Evolutionary conservation across 2,797 vertebrate species (phyloP), one percentile per base, ranked within the genome.

Genomic region (Gymnoscopelus microlampas): DNA sequence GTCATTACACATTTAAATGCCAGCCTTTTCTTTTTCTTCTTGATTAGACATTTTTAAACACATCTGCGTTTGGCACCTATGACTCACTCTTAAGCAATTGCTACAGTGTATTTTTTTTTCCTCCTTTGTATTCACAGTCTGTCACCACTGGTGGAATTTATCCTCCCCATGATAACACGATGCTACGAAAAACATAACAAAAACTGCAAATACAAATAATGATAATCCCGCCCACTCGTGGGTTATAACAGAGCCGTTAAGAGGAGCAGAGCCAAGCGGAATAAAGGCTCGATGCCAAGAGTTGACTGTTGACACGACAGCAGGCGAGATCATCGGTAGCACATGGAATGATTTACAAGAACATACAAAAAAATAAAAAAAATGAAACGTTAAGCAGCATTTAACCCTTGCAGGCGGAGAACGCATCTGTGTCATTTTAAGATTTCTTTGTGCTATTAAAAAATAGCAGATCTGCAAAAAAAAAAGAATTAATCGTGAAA

Each of bases 101-200:
- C 50, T 15, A 55, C 53, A 74, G 74, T 80, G 62, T 39, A 62
- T 58, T 67, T 63, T 59, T 32, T 62, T 12, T 10, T 10, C 9
- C 3, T 44, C 32, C 32, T 44, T 44, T 44, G 39, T 13, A 0
- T 67, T 51, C 5, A 29, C 11, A 68, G 55, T 15, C 7, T 35
- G 29, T n/a, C 26, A 14, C 32, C 13, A 4, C 10, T 3, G 3
- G 15, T 68, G 59, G 32, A 29, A 53, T 26, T 19, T 51, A 53
- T 48, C 7, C 32, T 15, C 24, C 57, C 53, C 47, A 57, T 11
- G 5, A 56, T 5, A 53, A 11, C 2, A 44, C 9, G 39, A 44
- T 44, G 13, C 12, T 15, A 51, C 6, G 50, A 51, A n/a, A 51
- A 51, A 15, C 50, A 51, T 13, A n/a, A 0, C 2, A 13, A 0